These are phyloP conservation scores for Myripristis murdjan DNA, from an alignment of 2,797 vertebrate genomes.

Conservation along the genomic window DNA sequence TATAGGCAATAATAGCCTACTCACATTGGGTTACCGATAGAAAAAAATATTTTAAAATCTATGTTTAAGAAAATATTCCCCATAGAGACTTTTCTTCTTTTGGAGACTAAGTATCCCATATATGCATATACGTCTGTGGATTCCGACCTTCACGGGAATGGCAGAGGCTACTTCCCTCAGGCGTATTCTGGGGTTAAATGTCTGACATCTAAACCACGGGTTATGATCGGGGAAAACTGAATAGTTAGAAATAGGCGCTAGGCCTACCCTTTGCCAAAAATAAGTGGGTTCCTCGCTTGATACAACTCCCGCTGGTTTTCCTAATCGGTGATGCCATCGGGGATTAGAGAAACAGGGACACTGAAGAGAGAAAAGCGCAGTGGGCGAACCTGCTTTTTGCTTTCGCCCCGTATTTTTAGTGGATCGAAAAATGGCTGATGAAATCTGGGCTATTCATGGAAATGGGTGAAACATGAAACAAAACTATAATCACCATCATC, in stretches of 20 bases:
- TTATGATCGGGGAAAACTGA: not conserved
- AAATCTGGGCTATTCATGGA: no score
- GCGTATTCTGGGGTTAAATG: constrained; percentile 10
- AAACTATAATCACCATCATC: no score
- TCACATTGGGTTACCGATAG: no score
- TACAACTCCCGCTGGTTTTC: constrained; percentile 8
- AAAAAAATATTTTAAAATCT: no score
- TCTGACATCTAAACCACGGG: not conserved
- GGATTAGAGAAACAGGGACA: constrained; percentile 12
- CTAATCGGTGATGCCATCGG: constrained; percentile 1
- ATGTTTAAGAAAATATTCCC: no score
- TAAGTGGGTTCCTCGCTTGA: constrained; percentile 6
- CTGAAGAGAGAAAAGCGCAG: constrained; percentile 30
- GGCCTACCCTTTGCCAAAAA: constrained; percentile 9
- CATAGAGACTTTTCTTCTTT: no score
- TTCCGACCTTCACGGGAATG: constrained; percentile 5
- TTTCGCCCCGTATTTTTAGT: not conserved
- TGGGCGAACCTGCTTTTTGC: constrained; percentile 25
- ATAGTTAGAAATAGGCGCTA: not conserved
- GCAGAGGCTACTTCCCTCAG: not conserved
- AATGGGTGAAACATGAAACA: no score
- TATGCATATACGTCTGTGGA: constrained; percentile 5
- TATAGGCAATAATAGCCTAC: no score
- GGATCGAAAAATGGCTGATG: no score
- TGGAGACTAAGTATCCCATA: no score